Evolutionary conservation across 2,113 vertebrate species (phyloP).

Genomic region (Pollimyrus isidori): DNA sequence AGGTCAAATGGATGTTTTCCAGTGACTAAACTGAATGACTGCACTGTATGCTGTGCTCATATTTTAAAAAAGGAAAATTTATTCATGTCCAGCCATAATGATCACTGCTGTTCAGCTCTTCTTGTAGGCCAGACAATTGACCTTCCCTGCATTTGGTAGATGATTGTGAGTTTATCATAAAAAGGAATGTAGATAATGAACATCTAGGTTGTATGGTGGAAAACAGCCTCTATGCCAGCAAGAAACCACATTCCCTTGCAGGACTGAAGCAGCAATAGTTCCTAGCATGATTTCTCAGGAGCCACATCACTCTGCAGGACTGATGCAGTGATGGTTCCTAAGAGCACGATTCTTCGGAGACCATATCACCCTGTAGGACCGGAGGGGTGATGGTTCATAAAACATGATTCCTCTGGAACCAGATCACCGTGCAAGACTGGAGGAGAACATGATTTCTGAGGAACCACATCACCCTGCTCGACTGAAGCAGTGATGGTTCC

Average conservation of each 20-base stretch:
- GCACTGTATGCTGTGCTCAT: not conserved
- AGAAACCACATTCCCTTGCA: constrained; percentile 9
- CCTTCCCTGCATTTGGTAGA: constrained; percentile 35
- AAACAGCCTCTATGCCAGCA: constrained; percentile 37
- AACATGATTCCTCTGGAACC: not conserved
- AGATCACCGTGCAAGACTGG: no score
- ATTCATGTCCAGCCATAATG: not conserved
- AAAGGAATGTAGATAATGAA: constrained; percentile 53
- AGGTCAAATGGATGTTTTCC: not conserved
- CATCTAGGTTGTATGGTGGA: constrained; percentile 44
- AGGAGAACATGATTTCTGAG: not conserved
- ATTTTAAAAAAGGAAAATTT: not conserved
- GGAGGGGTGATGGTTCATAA: not conserved
- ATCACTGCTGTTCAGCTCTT: not conserved
- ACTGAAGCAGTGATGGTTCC: no score
- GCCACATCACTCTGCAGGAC: not conserved
- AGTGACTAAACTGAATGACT: not conserved
- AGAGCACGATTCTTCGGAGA: constrained; percentile 10
- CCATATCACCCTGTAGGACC: not conserved
- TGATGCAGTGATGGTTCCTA: constrained; percentile 18
- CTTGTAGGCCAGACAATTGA: not conserved
- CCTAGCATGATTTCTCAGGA: not conserved
- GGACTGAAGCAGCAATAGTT: not conserved
- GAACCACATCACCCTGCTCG: not conserved
- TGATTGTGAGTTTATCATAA: constrained; percentile 44